Base-by-base conservation (phyloP, 2,797 vertebrate genomes). In the Squalus acanthias region DNA sequence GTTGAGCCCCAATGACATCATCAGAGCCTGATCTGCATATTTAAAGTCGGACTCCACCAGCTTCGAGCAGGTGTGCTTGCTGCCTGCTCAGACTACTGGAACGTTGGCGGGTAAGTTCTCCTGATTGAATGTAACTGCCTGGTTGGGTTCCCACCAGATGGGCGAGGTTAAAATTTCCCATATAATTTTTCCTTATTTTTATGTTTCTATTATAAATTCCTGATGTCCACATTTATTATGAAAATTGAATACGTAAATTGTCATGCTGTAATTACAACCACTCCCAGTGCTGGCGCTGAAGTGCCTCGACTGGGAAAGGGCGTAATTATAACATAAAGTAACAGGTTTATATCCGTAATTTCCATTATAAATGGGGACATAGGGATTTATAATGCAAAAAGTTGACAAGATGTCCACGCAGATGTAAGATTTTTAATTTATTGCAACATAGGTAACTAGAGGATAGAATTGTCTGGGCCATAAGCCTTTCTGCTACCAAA, bases 401-500 rank as follows among this genome's bases (percentile, higher is more conserved):
- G 50, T 89, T 89, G 26, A 53, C 26, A 60, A 2, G 26, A 12
- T 0, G 1, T 13, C 22, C 50, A 85, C 46, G 82, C 46, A 50
- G 39, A 24, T 50, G 7, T 22, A 22, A 50, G 20, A 50, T 85
- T 10, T n/a, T 76, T 76, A 67, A 67, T 67, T 2, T 85, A 50
- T 85, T 50, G 46, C 46, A 50, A 85, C 17, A 85, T 24, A 50
- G 15, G 24, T 50, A 20, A 24, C 1, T 24, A 17, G 82, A 85
- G 17, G 82, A 50, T 13, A 85, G 82, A 85, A 85, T 46, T 85
- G 20, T 24, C 82, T 85, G 39, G 22, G 6, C 46, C 20, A 85
- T 85, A 85, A 85, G 46, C 39, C 82, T 85, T 85, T 85, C 82
- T 85, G 82, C 82, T 85, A 50, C 82, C 46, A 85, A 85, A 50